Percentiles rank a stretch among this genome's conserved stretches.
Conservation (phyloP, 2,113 vertebrate genomes). For the Malurus elegans region DNA sequence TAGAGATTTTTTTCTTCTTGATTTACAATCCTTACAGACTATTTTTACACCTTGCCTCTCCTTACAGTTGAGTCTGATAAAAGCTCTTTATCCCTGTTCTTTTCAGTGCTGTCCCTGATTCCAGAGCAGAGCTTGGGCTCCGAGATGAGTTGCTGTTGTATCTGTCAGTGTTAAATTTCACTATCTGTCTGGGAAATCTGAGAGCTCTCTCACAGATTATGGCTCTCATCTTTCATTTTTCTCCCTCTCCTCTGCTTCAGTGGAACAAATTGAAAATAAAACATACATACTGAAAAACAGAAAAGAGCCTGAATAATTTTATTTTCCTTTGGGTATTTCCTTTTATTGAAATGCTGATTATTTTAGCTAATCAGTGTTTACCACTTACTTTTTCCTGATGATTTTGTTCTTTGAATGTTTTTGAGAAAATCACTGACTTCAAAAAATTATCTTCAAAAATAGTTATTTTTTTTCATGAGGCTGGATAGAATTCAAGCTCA, state of each 20-base stretch:
- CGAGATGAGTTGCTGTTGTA: conserved; percentile 8
- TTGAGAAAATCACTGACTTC: background rate
- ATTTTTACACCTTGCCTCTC: background rate
- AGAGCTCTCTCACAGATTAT: background rate
- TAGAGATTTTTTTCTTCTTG: background rate
- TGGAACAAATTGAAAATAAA: conserved; percentile 23
- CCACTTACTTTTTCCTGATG: background rate
- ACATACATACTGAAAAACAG: background rate
- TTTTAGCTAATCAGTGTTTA: conserved; percentile 11
- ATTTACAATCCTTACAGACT: background rate
- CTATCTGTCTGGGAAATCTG: background rate
- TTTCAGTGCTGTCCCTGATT: background rate
- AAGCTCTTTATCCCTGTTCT: background rate
- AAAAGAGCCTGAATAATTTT: background rate
- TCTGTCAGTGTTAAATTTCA: conserved; percentile 16
- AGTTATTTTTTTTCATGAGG: background rate
- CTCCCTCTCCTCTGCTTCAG: background rate
- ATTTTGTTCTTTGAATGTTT: background rate
- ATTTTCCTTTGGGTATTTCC: background rate
- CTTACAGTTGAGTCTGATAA: background rate
- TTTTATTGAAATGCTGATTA: background rate
- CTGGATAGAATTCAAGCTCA: background rate
- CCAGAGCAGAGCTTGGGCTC: background rate
- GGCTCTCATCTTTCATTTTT: conserved; percentile 9
- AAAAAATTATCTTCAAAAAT: background rate